These are phyloP conservation scores for Neotoxoptera formosana DNA, from an alignment of 1,140 invertebrate species.

Conservation along the genomic window DNA sequence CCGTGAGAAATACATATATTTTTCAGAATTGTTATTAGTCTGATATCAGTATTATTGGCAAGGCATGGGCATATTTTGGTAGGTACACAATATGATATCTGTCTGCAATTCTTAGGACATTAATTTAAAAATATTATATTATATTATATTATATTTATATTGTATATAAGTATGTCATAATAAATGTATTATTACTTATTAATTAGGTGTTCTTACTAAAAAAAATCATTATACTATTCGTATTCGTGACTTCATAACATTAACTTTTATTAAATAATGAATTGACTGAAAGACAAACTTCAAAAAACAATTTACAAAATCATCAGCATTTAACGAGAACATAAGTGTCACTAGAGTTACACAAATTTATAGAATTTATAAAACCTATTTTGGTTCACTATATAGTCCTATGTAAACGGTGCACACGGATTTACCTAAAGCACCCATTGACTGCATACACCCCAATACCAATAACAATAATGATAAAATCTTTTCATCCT, in stretches of 20 bases:
- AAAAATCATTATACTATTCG: too few species aligned
- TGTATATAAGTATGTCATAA: neutral
- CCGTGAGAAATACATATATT: neutral
- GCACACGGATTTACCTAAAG: slow-evolving; percentile 24
- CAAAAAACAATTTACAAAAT: neutral
- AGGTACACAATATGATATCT: neutral
- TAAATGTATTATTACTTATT: too few species aligned
- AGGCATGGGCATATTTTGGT: neutral
- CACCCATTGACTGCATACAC: neutral
- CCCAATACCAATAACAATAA: slow-evolving; percentile 45
- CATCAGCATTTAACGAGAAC: neutral
- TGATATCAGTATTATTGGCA: neutral
- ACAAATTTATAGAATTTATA: neutral
- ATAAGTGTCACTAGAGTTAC: slow-evolving; percentile 17
- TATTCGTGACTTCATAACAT: too few species aligned
- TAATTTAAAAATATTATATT: neutral
- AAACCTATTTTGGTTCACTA: neutral
- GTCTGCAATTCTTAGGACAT: neutral
- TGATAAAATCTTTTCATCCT: slow-evolving; percentile 27
- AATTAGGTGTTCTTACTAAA: too few species aligned
- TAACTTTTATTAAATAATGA: too few species aligned
- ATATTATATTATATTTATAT: neutral
- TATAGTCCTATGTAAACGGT: neutral
- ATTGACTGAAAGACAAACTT: neutral
- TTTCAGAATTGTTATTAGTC: neutral